Evolutionary conservation across 2,797 vertebrate species (phyloP), one percentile per base, ranked within the genome.

Genomic region (Babyrousa celebensis): DNA sequence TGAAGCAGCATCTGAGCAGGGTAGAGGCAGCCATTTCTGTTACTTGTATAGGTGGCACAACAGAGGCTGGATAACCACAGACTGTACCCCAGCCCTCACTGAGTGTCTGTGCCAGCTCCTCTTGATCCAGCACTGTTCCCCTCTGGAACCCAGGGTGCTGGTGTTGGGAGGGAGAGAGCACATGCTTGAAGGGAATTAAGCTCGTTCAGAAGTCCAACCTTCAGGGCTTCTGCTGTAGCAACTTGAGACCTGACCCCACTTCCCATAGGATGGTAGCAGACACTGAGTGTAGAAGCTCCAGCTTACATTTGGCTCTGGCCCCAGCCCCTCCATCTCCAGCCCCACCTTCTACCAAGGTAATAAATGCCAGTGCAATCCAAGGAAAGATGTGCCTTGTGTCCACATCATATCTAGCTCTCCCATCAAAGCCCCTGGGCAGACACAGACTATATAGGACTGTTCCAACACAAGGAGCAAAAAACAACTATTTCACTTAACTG

Each of bases 401-500:
- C 75, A 29, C 29, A 32, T 77, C 75, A 56, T 20, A 21, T 21
- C 29, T 52, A 56, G 11, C 74, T 56, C 74, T 56, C 20, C 48
- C 74, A 54, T 29, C 74, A n/a, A 56, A 78, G 75, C 52, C 75
- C 21, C 75, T 15, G n/a, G 74, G 18, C 75, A 15, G 17, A n/a
- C 27, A 20, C 48, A 20, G 48, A 2, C 17, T 18, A 16, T 27
- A 12, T 29, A 54, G n/a, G 18, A 2, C 2, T 1, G 29, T n/a
- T 58, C 29, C n/a, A 32, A 9, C 54, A 15, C n/a, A 23, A 58
- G 54, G 12, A 15, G 54, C 20, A 9, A 23, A 0, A 21, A 54
- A 0, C 0, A 15, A 5, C 54, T 9, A 0, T 20, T n/a, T 23
- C 12, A 54, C n/a, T n/a, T 32, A 15, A 15, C 4, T 23, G 8